Evolutionary conservation across 2,797 vertebrate species (phyloP).

Genomic region (Schizopygopsis malacanthus): DNA sequence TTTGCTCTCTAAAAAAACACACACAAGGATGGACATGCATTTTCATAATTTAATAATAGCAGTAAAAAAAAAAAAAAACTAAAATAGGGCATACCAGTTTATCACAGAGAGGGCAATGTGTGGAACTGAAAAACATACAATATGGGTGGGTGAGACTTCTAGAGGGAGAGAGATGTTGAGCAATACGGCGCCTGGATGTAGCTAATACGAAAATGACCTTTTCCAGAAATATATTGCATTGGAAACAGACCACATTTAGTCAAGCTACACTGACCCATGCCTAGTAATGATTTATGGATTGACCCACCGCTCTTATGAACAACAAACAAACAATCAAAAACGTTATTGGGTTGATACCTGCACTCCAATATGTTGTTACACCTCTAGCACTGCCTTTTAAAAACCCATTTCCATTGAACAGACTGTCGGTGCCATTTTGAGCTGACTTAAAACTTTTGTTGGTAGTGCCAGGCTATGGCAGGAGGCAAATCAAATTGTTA

Average conservation of each 20-base stretch:
- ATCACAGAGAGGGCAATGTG: constrained; percentile 71
- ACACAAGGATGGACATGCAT: not conserved
- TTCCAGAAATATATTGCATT: constrained; percentile 73
- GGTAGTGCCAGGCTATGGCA: not conserved
- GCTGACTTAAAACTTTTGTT: not conserved
- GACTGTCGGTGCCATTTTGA: constrained; percentile 24
- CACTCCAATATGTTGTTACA: not conserved
- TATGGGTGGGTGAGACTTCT: constrained; percentile 72
- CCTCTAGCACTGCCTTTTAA: not conserved
- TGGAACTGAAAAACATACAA: constrained; percentile 68
- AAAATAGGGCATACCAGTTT: constrained; percentile 70
- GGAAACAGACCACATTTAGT: constrained; percentile 71
- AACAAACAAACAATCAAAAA: not conserved
- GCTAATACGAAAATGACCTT: constrained; percentile 76
- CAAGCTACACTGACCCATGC: constrained; percentile 68
- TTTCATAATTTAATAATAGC: constrained; percentile 76
- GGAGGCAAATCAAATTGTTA: constrained; percentile 2
- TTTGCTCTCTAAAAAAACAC: not conserved
- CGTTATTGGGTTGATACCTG: not conserved
- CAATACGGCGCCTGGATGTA: constrained; percentile 44
- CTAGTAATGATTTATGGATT: constrained; percentile 80
- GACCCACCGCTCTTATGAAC: constrained; percentile 51
- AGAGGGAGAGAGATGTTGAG: constrained; percentile 57
- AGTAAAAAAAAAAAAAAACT: constrained; percentile 48
- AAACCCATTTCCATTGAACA: not conserved